Evolutionary conservation across 2,888 invertebrate genomes (phyloP), one percentile per base, ranked within the genome.

Genomic region (Ochropleura leucogaster): DNA sequence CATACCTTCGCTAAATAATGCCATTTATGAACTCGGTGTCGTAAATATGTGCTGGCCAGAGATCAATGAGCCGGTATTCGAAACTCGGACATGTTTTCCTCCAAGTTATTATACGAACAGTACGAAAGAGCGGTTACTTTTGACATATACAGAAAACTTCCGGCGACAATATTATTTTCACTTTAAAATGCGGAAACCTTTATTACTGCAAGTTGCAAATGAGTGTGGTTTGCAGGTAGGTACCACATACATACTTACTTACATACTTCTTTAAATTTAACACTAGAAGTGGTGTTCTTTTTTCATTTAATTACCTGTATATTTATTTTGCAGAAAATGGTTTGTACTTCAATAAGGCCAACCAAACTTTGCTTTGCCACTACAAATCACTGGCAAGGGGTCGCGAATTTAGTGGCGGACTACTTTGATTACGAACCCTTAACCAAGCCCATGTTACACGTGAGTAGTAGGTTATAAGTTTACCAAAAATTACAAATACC

Each of bases 291-390:
- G 68, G 42, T n/a, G 20, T 14, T 47, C 10, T 60, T 57, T 14
- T 12, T 30, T 49, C n/a, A 8, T 12, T 40, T 16, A 5, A 40
- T 18, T 30, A 63, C 14, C 4, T 49, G 20, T 64, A 18, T 67
- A 55, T 12, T 78, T 66, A 72, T 9, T 87, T 59, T 94, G 92
- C 92, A 99, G 98, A 99, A 99, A 97, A 98, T 99, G 97, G 98
- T 99, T 59, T 98, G 98, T 86, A 98, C 98, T 9, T 97, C 98
- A 4, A 97, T 99, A 81, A 97, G 98, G 62, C 98, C 98, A 42
- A 98, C 98, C 18, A 97, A 97, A 82, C 96, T 98, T 74, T 97
- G 98, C 30, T 98, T 97, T 93, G 96, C 97, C 12, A 97, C 97
- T 86, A 96, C 99, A 62, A 97, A 97, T 88, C 97, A 97, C 62